A percentile compares a stretch with the other conserved stretches of the same genome.
phyloP scores from a whole-genome alignment of 2,888 invertebrate genomes.

The Scrobipalpa costella region DNA sequence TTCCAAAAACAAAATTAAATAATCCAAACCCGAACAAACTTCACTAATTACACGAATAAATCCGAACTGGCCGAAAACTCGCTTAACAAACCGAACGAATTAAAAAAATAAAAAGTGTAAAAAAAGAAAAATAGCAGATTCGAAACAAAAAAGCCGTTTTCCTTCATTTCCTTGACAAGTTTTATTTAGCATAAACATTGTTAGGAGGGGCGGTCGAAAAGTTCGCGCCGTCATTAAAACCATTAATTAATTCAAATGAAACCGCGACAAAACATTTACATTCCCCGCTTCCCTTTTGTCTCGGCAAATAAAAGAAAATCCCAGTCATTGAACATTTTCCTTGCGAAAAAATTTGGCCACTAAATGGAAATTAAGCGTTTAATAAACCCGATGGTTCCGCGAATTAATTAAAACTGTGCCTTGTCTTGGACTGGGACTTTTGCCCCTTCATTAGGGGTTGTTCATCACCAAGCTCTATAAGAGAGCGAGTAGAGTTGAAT shows the following conservation, averaged over 20 bases:
- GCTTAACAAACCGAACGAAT: constrained; percentile 69
- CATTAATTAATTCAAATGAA: constrained; percentile 81
- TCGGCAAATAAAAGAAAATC: constrained; percentile 62
- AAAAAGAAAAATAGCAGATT: constrained; percentile 65
- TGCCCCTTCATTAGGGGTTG: constrained; percentile 46
- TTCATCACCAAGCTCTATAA: not conserved
- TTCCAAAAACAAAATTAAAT: constrained; percentile 70
- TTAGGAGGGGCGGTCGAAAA: constrained; percentile 70
- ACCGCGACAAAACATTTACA: constrained; percentile 77
- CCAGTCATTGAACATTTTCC: constrained; percentile 59
- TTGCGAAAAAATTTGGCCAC: constrained; percentile 56
- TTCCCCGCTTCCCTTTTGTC: constrained; percentile 63
- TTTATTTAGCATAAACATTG: constrained; percentile 81
- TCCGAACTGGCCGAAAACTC: constrained; percentile 71
- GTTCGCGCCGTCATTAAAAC: constrained; percentile 76
- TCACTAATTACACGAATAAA: constrained; percentile 80
- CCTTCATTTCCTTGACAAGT: constrained; percentile 75
- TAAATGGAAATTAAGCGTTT: constrained; percentile 77
- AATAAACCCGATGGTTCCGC: constrained; percentile 67
- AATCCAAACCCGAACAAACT: constrained; percentile 73
- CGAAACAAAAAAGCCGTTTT: constrained; percentile 54
- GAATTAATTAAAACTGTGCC: constrained; percentile 75
- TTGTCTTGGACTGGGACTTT: constrained; percentile 67
- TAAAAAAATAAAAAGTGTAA: constrained; percentile 72
- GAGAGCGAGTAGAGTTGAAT: not conserved